Conservation (phyloP, 2,888 invertebrate species). For the Xylota sylvarum region DNA sequence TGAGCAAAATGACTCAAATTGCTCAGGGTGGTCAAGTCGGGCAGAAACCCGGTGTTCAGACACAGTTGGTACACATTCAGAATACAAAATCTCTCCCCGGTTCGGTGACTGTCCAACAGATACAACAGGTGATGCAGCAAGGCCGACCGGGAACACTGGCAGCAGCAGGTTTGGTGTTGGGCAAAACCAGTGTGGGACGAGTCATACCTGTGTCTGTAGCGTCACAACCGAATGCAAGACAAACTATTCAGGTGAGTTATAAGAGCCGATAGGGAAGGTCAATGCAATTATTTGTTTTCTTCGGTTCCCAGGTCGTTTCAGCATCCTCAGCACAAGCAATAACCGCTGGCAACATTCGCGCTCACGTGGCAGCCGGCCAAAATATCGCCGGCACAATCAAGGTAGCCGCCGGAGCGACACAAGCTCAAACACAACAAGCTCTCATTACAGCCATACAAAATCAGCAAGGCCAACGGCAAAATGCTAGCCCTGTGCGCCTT, state of each 20-base stretch:
- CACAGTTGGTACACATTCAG: conserved; percentile 90
- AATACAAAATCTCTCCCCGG: conserved; percentile 86
- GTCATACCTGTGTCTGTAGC: conserved; percentile 89
- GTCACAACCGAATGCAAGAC: conserved; percentile 85
- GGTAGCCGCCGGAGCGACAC: conserved; percentile 84
- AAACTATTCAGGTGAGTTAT: conserved; percentile 86
- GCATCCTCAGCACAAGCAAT: conserved; percentile 86
- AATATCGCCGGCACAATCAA: conserved; percentile 86
- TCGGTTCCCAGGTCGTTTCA: conserved; percentile 85
- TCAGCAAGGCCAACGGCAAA: conserved; percentile 86
- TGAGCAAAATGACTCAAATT: conserved; percentile 88
- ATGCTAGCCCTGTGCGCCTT: conserved; percentile 87
- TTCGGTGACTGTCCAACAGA: conserved; percentile 90
- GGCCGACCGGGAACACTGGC: conserved; percentile 85
- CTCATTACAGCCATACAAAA: conserved; percentile 86
- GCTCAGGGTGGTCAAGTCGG: conserved; percentile 79
- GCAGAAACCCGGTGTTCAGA: conserved; percentile 85
- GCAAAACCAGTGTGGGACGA: conserved; percentile 87
- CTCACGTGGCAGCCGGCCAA: conserved; percentile 84
- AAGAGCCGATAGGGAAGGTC: not conserved
- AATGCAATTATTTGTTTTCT: conserved; percentile 38
- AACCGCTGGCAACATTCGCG: conserved; percentile 85
- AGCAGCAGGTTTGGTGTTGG: conserved; percentile 86
- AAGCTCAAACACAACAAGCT: conserved; percentile 86
- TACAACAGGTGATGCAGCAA: conserved; percentile 90